A percentile compares a stretch with the other conserved stretches of the same genome.
Conservation (phyloP, 2,888 invertebrate species). For the Nemurella pictetii region DNA sequence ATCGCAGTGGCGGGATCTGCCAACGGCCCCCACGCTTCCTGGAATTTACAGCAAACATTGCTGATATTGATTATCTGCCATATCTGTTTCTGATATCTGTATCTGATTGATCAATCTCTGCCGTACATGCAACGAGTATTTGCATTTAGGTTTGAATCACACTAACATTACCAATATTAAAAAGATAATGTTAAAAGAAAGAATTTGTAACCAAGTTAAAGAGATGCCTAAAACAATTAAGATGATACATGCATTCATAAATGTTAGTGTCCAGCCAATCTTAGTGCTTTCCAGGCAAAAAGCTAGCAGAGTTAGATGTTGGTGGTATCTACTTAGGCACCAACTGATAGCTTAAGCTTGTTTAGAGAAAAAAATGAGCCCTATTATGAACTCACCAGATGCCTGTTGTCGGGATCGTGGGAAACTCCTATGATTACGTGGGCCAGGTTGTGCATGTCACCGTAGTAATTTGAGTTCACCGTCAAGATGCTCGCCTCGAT, state of each 20-base stretch:
- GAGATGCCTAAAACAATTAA: too few species aligned
- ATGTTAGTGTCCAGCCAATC: too few species aligned
- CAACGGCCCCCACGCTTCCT: conserved; percentile 50
- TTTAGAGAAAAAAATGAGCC: neutral
- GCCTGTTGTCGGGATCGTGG: conserved; percentile 80
- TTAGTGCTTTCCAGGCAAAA: too few species aligned
- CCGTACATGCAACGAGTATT: too few species aligned
- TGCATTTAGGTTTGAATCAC: too few species aligned
- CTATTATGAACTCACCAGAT: conserved; percentile 58
- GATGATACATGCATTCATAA: too few species aligned
- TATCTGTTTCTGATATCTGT: neutral
- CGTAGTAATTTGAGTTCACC: conserved; percentile 70
- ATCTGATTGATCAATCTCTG: neutral
- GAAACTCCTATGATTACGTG: conserved; percentile 75
- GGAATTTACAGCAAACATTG: conserved; percentile 18
- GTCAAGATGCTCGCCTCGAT: conserved; percentile 74
- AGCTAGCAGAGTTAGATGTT: too few species aligned
- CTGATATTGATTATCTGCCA: neutral
- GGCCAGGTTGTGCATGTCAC: conserved; percentile 81
- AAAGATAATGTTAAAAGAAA: too few species aligned
- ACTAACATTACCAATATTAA: neutral
- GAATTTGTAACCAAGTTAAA: too few species aligned
- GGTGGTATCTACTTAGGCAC: too few species aligned
- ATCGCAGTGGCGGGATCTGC: conserved; percentile 50
- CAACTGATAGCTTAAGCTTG: too few species aligned